Percentiles rank a stretch among this genome's conserved stretches.
Evolutionary conservation across 2,113 vertebrate genomes (phyloP).

Genomic region (Xiphophorus maculatus): DNA sequence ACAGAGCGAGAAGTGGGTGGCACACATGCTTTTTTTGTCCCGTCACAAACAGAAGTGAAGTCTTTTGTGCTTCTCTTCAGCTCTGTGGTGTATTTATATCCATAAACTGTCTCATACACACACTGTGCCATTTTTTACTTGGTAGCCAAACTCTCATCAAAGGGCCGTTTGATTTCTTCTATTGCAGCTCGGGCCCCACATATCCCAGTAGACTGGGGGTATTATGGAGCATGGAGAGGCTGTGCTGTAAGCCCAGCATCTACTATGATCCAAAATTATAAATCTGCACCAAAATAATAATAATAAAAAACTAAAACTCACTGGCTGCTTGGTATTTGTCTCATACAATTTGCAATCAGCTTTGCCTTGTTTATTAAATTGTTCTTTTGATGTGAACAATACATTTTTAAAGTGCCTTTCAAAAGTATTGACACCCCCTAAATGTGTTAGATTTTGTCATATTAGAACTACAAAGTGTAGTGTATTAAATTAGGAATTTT

Average conservation of each 20-base stretch:
- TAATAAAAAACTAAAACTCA: background rate
- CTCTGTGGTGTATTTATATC: conserved; percentile 73
- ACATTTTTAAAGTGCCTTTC: too few species aligned
- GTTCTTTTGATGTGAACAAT: background rate
- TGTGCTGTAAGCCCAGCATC: conserved; percentile 43
- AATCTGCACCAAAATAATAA: conserved; percentile 20
- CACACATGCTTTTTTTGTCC: conserved; percentile 8
- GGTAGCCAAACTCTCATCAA: conserved; percentile 70
- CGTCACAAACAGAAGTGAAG: conserved; percentile 23
- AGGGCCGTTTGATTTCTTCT: conserved; percentile 66
- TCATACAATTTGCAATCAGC: conserved; percentile 31
- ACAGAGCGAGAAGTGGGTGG: conserved; percentile 24
- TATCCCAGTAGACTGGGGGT: conserved; percentile 45
- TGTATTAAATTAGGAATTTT: background rate
- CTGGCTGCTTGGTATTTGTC: conserved; percentile 52
- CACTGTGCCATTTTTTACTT: conserved; percentile 53
- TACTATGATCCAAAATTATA: conserved; percentile 46
- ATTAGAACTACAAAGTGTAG: background rate
- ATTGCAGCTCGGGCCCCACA: conserved; percentile 56
- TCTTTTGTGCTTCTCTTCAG: conserved; percentile 53
- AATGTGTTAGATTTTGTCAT: too few species aligned
- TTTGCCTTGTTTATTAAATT: background rate
- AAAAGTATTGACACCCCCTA: too few species aligned
- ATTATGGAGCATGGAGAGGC: conserved; percentile 55
- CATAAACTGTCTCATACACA: conserved; percentile 45